Evolutionary conservation across 2,888 invertebrate genomes (phyloP).

Genomic region (Dasysyrphus tricinctus): DNA sequence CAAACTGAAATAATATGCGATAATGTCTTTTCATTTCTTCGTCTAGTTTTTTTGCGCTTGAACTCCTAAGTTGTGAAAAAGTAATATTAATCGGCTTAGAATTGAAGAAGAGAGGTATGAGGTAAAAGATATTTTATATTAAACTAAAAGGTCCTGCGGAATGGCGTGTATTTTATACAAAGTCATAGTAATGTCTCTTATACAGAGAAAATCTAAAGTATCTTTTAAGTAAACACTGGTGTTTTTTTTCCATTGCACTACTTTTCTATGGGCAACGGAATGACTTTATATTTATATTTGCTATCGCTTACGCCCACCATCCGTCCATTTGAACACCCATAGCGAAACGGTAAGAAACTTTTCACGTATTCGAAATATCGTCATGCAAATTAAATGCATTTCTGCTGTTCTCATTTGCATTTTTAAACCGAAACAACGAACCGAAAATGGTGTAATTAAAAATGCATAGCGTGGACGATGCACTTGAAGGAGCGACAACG

Average conservation of each 20-base stretch:
- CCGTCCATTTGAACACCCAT: conserved; percentile 2
- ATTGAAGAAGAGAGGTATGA: not conserved
- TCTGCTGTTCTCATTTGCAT: conserved; percentile 79
- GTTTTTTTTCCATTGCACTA: conserved; percentile 29
- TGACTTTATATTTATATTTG: conserved; percentile 33
- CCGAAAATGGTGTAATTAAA: conserved; percentile 74
- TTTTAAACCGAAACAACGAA: conserved; percentile 72
- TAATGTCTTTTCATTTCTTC: conserved; percentile 4
- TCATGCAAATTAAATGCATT: conserved; percentile 80
- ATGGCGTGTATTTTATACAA: conserved; percentile 1
- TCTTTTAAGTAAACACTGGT: conserved; percentile 16
- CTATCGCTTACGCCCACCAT: conserved; percentile 45
- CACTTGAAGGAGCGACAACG: conserved; percentile 54
- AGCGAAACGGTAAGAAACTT: not conserved
- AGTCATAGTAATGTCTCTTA: conserved; percentile 4
- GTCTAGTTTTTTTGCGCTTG: not conserved
- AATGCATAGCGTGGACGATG: conserved; percentile 70
- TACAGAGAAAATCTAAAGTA: conserved; percentile 10
- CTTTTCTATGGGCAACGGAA: conserved; percentile 32
- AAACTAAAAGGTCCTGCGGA: not conserved
- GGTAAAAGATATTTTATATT: conserved; percentile 12
- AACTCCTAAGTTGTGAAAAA: not conserved
- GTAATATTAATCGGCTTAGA: conserved; percentile 29
- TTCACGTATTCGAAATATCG: conserved; percentile 62
- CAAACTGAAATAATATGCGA: conserved; percentile 5